These are phyloP conservation scores for Pristionchus mayeri DNA, from an alignment of 2,888 invertebrate genomes.

Conservation along the genomic window DNA sequence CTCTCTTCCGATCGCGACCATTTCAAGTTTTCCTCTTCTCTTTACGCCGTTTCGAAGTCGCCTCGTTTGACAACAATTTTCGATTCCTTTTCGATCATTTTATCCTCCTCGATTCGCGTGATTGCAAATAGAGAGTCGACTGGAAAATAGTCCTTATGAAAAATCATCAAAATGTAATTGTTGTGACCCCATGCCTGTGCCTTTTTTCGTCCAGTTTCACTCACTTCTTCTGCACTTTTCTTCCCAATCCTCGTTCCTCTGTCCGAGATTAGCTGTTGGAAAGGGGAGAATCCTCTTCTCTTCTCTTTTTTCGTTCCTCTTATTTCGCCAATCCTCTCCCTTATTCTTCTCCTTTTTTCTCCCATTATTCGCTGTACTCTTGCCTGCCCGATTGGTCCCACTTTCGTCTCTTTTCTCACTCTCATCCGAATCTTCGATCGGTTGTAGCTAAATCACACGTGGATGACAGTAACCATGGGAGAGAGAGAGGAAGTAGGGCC, in stretches of 20 bases:
- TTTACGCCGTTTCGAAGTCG: not conserved
- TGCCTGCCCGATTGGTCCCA: constrained; percentile 4
- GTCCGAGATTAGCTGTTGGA: constrained; percentile 16
- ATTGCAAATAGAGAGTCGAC: not conserved
- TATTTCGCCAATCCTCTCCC: constrained; percentile 4
- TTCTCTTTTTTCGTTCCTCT: constrained; percentile 15
- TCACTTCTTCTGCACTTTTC: not conserved
- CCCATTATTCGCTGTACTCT: constrained; percentile 34
- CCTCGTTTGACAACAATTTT: not conserved
- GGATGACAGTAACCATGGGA: constrained; percentile 22
- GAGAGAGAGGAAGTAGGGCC: not conserved
- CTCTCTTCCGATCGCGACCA: constrained; percentile 21
- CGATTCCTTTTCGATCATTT: not conserved
- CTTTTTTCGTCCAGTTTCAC: not conserved
- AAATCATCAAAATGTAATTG: not conserved
- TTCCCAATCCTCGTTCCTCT: constrained; percentile 12
- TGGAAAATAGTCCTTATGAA: not conserved
- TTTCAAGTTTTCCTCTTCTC: constrained; percentile 40
- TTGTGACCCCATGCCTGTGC: constrained; percentile 28
- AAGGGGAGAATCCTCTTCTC: constrained; percentile 37
- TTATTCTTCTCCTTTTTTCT: not conserved
- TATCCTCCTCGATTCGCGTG: not conserved
- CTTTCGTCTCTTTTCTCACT: not conserved
- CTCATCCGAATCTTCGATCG: constrained; percentile 17
- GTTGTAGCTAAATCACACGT: too few relatives aligned